These are phyloP conservation scores for Anarsia innoxiella DNA, from an alignment of 2,888 invertebrate genomes.

Conservation along the genomic window DNA sequence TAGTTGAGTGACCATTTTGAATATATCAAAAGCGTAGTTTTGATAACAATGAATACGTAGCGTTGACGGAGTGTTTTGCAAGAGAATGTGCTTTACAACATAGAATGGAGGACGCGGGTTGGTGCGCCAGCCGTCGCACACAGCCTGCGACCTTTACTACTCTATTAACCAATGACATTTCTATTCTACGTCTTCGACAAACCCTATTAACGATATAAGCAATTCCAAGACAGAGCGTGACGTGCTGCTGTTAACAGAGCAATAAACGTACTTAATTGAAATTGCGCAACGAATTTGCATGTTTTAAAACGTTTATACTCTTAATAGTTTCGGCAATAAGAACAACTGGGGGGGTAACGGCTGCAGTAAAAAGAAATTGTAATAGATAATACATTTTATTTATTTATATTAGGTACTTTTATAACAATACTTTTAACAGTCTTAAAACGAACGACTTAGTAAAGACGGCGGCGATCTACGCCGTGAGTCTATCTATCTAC, in stretches of 20 bases:
- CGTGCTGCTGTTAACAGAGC: conserved; percentile 18
- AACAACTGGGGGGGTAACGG: conserved; percentile 6
- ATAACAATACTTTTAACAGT: conserved; percentile 75
- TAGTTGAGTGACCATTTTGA: conserved; percentile 20
- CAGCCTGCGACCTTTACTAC: conserved; percentile 33
- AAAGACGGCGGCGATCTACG: conserved; percentile 57
- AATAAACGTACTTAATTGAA: conserved; percentile 22
- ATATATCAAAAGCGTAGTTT: conserved; percentile 21
- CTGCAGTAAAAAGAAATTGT: conserved; percentile 22
- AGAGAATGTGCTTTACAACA: conserved; percentile 27
- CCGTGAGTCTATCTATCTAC: conserved; percentile 59
- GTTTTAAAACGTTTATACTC: conserved; percentile 4
- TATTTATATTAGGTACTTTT: conserved; percentile 67
- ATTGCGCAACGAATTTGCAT: conserved; percentile 19
- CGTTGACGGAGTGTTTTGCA: conserved; percentile 26
- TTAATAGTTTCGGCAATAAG: conserved; percentile 8
- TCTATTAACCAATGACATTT: conserved; percentile 32
- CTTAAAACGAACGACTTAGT: conserved; percentile 72
- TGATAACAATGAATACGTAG: conserved; percentile 21
- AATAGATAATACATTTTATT: conserved; percentile 50
- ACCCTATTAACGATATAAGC: conserved; percentile 22
- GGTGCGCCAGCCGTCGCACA: conserved; percentile 17
- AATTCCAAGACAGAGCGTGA: conserved; percentile 21
- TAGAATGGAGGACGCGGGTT: conserved; percentile 25
- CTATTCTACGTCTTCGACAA: no score